Evolutionary conservation across 1,140 invertebrate genomes (phyloP), one percentile per base, ranked within the genome.

Genomic region (Drosophila orena): DNA sequence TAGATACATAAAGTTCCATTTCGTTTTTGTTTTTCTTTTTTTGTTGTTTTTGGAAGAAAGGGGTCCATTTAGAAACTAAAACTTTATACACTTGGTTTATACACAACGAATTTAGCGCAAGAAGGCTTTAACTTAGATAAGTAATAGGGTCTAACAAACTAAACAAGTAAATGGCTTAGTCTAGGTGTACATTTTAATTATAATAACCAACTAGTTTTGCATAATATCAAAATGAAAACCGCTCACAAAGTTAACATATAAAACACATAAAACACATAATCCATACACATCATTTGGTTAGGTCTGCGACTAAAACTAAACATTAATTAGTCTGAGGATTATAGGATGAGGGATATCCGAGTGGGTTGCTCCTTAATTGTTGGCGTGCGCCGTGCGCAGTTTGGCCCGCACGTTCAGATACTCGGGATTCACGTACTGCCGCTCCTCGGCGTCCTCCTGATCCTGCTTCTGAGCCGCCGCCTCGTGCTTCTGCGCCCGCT

Each of bases 351-450:
- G 49, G 76, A 6, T 84, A 85, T 61, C 59, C 59, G 54, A 34
- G 54, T 17, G 40, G 14, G 14, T 14, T 4, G 89, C 57, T 72
- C 52, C 74, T 17, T 65, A 68, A 65, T 68, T 65, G 37, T 68
- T 68, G 46, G 64, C 59, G 47, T 85, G 76, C 76, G 76, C 91
- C 62, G 81, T 89, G 54, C 93, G 92, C 72, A 94, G 90, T 74
- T 94, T 94, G 71, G 93, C 93, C 73, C 93, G 90, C 47, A 93
- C 93, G 77, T 93, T 93, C 38, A 94, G 81, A 90, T 93, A 93
- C 74, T 94, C 93, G 64, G 93, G 93, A 88, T 93, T 93, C 49
- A 94, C 89, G 50, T 92, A 91, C 70, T 91, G 90, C 27, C 88
- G 81, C 22, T 93, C 92, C 62, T 93, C 93, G 62, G 93, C 93